Evolutionary conservation across 2,888 invertebrate species (phyloP), one percentile per base, ranked within the genome.

Genomic region (Brassicogethes aeneus): DNA sequence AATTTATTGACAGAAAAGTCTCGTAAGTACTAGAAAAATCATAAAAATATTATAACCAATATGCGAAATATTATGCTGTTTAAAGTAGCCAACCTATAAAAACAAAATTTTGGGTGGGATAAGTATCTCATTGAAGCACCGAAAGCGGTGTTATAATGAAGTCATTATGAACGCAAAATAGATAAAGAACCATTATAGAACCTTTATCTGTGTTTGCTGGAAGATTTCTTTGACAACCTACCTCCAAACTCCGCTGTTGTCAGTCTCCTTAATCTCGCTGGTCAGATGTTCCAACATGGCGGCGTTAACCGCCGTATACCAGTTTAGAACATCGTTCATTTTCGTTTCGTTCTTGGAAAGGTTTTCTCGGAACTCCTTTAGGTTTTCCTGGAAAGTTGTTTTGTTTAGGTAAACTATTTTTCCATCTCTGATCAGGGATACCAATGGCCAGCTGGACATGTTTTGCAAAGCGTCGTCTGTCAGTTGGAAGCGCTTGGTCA

Each of bases 211-310:
- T n/a, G n/a, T n/a, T n/a, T n/a, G n/a, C n/a, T n/a, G n/a, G n/a
- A n/a, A n/a, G n/a, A n/a, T n/a, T n/a, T n/a, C 23, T 23, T 5
- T 10, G 10, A 23, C 5, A 12, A 32, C 50, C 53, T 66, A 86
- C 87, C 88, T 79, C 89, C 89, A 89, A 17, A 89, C 85, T 1
- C 87, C 87, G 56, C 86, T 88, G 62, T 81, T 87, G 57, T 89
- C 88, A 0, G 88, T 86, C 57, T 89, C 89, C 59, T 89, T 90
- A 47, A 90, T 89, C 65, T 88, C 85, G 56, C 84, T 85, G 1
- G 87, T 87, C 12, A 90, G 72, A 56, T 89, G 87, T 52, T 82
- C 80, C 16, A 90, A 70, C 60, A 89, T 75, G 0, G 84, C 87
- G 0, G 82, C 83, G 58, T 89, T 90, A 0, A 88, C 85, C 33